phyloP scores from a whole-genome alignment of 2,888 invertebrate species.

The Pterobdella sp. region DNA sequence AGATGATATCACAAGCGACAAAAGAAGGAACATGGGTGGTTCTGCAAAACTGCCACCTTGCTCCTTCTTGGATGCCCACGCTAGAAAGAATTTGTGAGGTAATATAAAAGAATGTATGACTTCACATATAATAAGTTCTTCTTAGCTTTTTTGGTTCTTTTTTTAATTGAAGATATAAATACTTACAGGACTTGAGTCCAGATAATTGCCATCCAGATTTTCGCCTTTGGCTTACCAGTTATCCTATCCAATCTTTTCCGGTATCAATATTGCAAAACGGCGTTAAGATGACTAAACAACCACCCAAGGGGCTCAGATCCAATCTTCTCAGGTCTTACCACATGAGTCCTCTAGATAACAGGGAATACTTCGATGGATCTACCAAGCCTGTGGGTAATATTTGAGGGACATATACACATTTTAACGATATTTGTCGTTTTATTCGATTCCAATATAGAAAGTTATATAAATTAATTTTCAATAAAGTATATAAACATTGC shows the following conservation, averaged over 20 bases:
- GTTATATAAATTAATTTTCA: neutral
- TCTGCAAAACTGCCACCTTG: slow-evolving; percentile 54
- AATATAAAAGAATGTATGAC: too few species aligned
- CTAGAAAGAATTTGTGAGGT: slow-evolving; percentile 52
- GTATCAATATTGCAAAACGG: slow-evolving; percentile 53
- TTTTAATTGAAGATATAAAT: neutral
- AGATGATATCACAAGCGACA: slow-evolving; percentile 51
- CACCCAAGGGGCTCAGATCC: slow-evolving; percentile 52
- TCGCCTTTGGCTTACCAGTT: slow-evolving; percentile 53
- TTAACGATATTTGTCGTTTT: neutral
- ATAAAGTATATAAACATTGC: neutral
- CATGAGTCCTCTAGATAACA: slow-evolving; percentile 75
- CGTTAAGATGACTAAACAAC: slow-evolving; percentile 54
- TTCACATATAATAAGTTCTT: neutral
- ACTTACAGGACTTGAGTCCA: slow-evolving; percentile 49
- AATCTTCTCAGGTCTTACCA: slow-evolving; percentile 57
- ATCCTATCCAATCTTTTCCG: slow-evolving; percentile 51
- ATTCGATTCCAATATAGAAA: neutral
- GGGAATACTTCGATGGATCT: slow-evolving; percentile 65
- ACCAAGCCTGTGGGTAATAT: slow-evolving; percentile 45
- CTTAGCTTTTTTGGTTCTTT: neutral
- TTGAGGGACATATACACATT: neutral
- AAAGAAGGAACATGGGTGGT: slow-evolving; percentile 53
- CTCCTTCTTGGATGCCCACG: slow-evolving; percentile 53
- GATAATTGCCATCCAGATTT: slow-evolving; percentile 53